Base-by-base conservation (phyloP, 2,888 invertebrate species). In the Molorchus minor region DNA sequence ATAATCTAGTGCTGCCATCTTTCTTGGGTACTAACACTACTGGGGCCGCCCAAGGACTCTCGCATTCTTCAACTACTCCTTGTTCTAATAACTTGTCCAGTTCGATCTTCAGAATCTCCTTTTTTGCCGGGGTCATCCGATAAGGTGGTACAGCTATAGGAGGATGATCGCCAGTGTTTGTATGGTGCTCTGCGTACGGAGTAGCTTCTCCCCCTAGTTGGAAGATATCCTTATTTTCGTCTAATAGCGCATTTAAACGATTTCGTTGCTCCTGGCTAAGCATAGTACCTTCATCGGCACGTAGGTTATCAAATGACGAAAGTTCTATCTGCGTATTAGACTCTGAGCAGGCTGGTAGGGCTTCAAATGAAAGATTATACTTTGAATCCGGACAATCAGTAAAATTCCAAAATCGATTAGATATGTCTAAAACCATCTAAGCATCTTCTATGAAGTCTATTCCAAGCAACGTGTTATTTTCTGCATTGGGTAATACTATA, bases 41-140 rank as follows among this genome's bases (percentile, higher is more conserved):
- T 5, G 77, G 78, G 3, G 77, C 68, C 1, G 73, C 66, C 77
- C 77, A 80, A 1, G 77, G 71, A 0, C 76, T 77, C 51, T 78
- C 77, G 46, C 75, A 73, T 40, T 78, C 76, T 56, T 79, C 77
- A 1, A 79, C 76, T 0, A 80, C 65, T 0, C 64, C 75, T 2
- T 74, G 68, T 2, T 64, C 36, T 2, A 77, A 45, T 75, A 79
- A 73, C 38, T 64, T 57, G 5, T 72, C 71, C 0, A 79, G 44
- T 59, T 78, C 71, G 30, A 25, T 8, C 4, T 8, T 4, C 4
- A 78, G 56, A 2, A 64, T 51, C 35, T 62, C 56, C 19, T 62
- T 72, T 13, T 67, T 69, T 0, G 60, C 46, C 12, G 75, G 70
- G 3, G 75, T 71, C 19, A 78, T 47, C 13, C 76, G 56, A 60